Evolutionary conservation across 2,888 invertebrate genomes (phyloP).

Genomic region (Neoaliturus tenellus): DNA sequence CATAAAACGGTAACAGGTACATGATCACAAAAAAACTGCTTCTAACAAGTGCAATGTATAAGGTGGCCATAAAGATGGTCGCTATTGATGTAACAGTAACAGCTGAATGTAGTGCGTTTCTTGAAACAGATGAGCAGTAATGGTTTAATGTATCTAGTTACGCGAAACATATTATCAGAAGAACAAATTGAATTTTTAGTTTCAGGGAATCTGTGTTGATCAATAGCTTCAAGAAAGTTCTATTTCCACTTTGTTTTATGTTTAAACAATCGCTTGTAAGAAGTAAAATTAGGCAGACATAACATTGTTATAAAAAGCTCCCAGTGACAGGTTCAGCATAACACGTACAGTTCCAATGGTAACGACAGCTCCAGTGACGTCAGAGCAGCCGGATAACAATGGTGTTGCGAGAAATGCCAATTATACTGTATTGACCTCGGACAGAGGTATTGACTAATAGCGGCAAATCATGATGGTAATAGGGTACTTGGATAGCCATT

Average conservation of each 20-base stretch:
- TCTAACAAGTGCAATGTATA: background rate
- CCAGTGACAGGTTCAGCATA: background rate
- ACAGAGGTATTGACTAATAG: background rate
- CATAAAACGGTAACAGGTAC: background rate
- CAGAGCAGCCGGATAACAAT: background rate
- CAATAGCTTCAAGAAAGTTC: too few species aligned
- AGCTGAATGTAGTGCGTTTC: conserved; percentile 76
- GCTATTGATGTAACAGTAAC: conserved; percentile 79
- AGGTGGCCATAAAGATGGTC: too few species aligned
- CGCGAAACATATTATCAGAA: too few species aligned
- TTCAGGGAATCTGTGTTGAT: too few species aligned
- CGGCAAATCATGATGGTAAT: background rate
- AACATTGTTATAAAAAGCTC: too few species aligned
- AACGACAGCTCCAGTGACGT: background rate
- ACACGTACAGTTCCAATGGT: conserved; percentile 54
- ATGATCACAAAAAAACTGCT: too few species aligned
- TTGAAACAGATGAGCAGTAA: too few species aligned
- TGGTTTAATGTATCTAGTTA: too few species aligned
- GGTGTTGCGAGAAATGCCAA: background rate
- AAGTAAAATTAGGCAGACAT: too few species aligned
- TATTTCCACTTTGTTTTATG: too few species aligned
- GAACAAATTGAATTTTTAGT: too few species aligned
- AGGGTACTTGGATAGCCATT: background rate
- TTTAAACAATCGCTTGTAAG: too few species aligned
- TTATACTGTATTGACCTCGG: background rate